Evolutionary conservation across 2,888 invertebrate species (phyloP).

Genomic region (Pachliopta kotzebuea): DNA sequence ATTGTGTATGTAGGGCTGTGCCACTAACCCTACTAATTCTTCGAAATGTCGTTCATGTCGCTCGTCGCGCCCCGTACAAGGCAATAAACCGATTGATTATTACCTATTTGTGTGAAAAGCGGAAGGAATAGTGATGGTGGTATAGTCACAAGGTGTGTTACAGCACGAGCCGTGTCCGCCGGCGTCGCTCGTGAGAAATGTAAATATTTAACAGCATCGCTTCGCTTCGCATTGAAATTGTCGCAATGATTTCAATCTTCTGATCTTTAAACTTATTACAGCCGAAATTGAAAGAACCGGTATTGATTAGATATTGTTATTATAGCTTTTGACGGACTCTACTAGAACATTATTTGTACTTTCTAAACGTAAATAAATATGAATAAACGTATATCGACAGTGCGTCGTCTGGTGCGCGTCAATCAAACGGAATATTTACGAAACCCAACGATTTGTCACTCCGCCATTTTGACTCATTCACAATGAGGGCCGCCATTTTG

Average conservation of each 20-base stretch:
- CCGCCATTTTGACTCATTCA: constrained; percentile 70
- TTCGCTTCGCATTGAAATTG: constrained; percentile 73
- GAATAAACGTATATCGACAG: constrained; percentile 65
- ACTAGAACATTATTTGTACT: constrained; percentile 78
- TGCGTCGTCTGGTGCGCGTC: constrained; percentile 76
- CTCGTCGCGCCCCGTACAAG: constrained; percentile 58
- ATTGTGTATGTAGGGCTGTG: no score
- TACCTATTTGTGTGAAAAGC: constrained; percentile 79
- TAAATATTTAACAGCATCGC: constrained; percentile 71
- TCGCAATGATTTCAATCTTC: constrained; percentile 76
- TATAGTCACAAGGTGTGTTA: constrained; percentile 46
- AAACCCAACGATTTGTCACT: constrained; percentile 75
- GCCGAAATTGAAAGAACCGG: constrained; percentile 44
- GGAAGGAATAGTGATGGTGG: constrained; percentile 64
- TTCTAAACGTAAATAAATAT: constrained; percentile 77
- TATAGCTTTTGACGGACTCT: constrained; percentile 66
- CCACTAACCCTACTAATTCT: constrained; percentile 45
- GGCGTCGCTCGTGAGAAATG: constrained; percentile 73
- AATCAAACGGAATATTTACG: constrained; percentile 73
- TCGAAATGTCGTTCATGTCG: constrained; percentile 62
- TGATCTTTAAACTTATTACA: constrained; percentile 66
- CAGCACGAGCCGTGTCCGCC: constrained; percentile 63
- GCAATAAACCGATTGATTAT: constrained; percentile 80
- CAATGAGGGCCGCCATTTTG: constrained; percentile 73
- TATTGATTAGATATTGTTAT: constrained; percentile 44